Evolutionary conservation across 2,888 invertebrate genomes (phyloP), one percentile per base, ranked within the genome.

Genomic region (Drosophila niveifrons): DNA sequence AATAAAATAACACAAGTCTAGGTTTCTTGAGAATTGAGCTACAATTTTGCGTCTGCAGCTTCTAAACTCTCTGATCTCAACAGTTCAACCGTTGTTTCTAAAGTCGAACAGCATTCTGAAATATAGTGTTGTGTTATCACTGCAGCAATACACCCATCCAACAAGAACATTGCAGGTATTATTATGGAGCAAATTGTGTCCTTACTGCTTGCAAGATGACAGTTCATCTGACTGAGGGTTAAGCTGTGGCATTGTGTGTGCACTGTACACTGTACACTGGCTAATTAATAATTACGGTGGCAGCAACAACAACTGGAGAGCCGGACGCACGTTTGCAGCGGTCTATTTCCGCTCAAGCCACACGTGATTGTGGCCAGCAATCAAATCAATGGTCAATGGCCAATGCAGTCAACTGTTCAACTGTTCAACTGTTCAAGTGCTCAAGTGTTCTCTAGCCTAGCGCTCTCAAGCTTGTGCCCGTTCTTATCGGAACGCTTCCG

Each of bases 401-500:
- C 36, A 36, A 36, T 36, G 36, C 36, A 36, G 36, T 6, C 36
- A 34, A 57, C 18, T 34, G 46, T 48, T 36, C 11, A 23, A 34
- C 23, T 52, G 29, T 23, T 23, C 23, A n/a, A n/a, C n/a, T n/a
- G n/a, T n/a, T n/a, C n/a, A 31, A 8, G 8, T 31, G 31, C 8
- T 15, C 29, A 23, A 34, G 34, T 52, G 29, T 23, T 23, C 23
- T 23, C 23, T 23, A 23, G 23, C 34, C 9, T 1, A 39, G 6
- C n/a, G 6, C n/a, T 17, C 23, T 10, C 13, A 41, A 41, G 58
- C 66, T 56, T 61, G 44, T 41, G 13, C 41, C 47, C 41, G 56
- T 63, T 65, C 57, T 78, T 78, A 77, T 75, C 76, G 71, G 6
- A 36, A 36, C 59, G 69, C 65, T 82, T 82, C 88, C 82, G 82